Base-by-base conservation (phyloP, 2,113 vertebrate genomes). In the Scartelaos histophorus region DNA sequence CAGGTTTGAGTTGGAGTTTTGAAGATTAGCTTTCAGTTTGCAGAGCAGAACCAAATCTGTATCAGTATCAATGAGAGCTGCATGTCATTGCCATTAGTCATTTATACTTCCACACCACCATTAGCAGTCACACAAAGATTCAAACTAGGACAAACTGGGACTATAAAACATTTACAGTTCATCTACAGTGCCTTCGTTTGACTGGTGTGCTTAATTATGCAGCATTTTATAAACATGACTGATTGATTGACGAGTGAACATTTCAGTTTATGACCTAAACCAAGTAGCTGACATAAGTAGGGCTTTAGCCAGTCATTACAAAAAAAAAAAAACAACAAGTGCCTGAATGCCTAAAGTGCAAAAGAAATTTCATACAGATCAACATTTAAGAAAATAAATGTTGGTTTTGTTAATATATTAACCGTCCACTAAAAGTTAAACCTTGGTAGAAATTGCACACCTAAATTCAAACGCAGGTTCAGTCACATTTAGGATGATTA, bases 321-420 rank as follows among this genome's bases (percentile, higher is more conserved):
- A 49, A 3, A 80, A 75, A 83, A 15, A 29, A 38, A 83, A 73
- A 29, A 60, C 81, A 58, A 80, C 81, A 58, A 80, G 70, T 86
- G 72, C 71, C 13, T 78, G 64, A 64, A 22, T 79, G 12, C 17
- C 82, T 85, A 82, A 88, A 92, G 87, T 91, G 90, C 89, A 73
- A 84, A 70, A 70, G n/a, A 73, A 15, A 57, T 22, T 75, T 69
- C 25, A 70, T 3, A 72, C 16, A 56, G 29, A 58, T 79, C 66
- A 66, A 53, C 24, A 58, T 49, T 17, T 43, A 76, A 73, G 49
- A 13, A n/a, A 6, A 68, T 46, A 15, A 6, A 43, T 49, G 61
- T 49, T 54, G 22, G 66, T 29, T 60, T 60, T 13, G 13, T 60
- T 56, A 57, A 21, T 49, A 78, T 47, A 29, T 43, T 43, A 43